These are phyloP conservation scores for Chamaetylas fuelleborni DNA, from an alignment of 2,113 vertebrate species.

Conservation along the genomic window DNA sequence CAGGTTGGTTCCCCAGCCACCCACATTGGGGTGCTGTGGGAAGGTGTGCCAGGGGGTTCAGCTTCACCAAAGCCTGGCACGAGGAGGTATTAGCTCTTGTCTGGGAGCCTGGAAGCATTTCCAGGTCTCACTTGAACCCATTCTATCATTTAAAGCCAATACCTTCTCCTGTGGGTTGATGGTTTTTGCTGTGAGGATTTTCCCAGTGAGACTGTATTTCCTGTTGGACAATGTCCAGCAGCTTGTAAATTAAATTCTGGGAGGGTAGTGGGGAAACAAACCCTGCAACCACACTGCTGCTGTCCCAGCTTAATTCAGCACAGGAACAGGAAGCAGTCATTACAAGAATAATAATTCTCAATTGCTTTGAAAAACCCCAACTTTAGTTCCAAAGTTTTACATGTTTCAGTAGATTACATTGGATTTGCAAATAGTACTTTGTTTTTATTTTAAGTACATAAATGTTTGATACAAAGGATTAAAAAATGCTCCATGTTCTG, in stretches of 20 bases:
- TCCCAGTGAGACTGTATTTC: not conserved
- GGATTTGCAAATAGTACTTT: not conserved
- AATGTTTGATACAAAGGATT: not conserved
- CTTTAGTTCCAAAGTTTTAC: slow-evolving; percentile 10
- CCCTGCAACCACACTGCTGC: not conserved
- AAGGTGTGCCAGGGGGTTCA: not conserved
- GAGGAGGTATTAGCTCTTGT: rapidly evolving
- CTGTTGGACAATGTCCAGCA: not conserved
- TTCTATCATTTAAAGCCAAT: not conserved
- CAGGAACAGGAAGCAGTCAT: not conserved
- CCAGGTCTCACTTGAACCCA: not conserved
- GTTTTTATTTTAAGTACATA: not conserved
- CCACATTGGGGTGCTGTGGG: rapidly evolving
- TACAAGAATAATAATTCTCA: not conserved
- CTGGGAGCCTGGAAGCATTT: not conserved
- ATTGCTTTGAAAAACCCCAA: not conserved
- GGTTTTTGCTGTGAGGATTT: not conserved
- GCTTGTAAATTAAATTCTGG: not conserved
- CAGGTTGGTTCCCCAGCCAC: not conserved
- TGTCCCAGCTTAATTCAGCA: not conserved
- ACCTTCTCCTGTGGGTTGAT: not conserved
- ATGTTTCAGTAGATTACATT: not conserved
- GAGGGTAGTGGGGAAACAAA: not conserved
- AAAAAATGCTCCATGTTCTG: not conserved
- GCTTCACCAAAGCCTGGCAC: not conserved